These are phyloP conservation scores for Dipodomys ordii DNA, from an alignment of 2,113 vertebrate genomes.

Conservation along the genomic window DNA sequence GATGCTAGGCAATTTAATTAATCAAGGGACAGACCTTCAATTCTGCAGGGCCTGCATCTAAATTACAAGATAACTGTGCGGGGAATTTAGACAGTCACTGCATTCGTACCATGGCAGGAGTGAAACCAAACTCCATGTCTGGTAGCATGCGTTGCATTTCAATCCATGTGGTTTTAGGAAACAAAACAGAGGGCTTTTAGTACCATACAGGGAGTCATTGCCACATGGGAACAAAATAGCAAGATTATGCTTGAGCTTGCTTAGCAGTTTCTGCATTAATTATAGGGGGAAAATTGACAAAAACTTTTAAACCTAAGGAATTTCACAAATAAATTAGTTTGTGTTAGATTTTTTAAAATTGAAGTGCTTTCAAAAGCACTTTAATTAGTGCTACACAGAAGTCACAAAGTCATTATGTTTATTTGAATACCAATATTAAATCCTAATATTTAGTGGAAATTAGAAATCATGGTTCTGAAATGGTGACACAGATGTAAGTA, in stretches of 20 bases:
- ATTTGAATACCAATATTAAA: neutral
- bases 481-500: neutral
- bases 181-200: slow-evolving; percentile 19
- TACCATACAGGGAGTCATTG: neutral
- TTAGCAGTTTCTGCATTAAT: neutral
- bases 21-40: neutral
- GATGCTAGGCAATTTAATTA: slow-evolving; percentile 40
- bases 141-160: neutral
- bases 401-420: neutral
- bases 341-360: slow-evolving; percentile 32
- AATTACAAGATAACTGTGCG: slow-evolving; percentile 40
- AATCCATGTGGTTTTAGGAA: slow-evolving; percentile 62
- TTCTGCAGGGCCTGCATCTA: neutral
- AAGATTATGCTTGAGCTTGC: slow-evolving; percentile 26
- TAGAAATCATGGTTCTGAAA: neutral
- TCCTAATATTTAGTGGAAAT: slow-evolving; percentile 18
- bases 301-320: neutral
- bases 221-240: neutral
- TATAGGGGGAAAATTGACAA: neutral
- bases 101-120: neutral
- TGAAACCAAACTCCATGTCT: neutral
- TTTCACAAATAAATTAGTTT: slow-evolving; percentile 55
- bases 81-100: slow-evolving; percentile 27
- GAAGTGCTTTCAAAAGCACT: neutral
- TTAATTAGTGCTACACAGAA: neutral